Percentiles rank a stretch among this genome's conserved stretches.
These are phyloP conservation scores for Drosophila truncata DNA, from an alignment of 1,140 invertebrate species.

Conservation along the genomic window DNA sequence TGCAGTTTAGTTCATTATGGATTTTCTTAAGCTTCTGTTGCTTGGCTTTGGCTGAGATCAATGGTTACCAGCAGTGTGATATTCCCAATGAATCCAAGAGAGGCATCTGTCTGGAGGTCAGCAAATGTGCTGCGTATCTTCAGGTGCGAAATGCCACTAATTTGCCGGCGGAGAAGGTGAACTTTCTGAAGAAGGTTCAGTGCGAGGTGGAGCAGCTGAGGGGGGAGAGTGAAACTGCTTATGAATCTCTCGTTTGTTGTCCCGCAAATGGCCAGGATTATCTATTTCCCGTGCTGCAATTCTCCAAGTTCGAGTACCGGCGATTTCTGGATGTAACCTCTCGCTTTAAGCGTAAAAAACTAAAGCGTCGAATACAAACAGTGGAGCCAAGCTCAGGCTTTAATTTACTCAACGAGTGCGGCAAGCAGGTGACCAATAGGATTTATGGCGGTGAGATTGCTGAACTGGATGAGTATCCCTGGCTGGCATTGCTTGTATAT, in stretches of 20 bases:
- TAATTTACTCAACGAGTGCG: constrained; percentile 83
- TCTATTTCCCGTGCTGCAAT: constrained; percentile 71
- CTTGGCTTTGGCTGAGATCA: not conserved
- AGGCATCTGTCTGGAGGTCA: constrained; percentile 70
- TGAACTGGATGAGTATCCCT: constrained; percentile 87
- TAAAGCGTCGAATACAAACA: constrained; percentile 76
- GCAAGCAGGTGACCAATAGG: constrained; percentile 78
- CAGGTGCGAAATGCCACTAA: constrained; percentile 74
- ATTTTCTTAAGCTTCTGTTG: constrained; percentile 39
- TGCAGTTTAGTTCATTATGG: constrained; percentile 31
- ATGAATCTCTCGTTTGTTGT: constrained; percentile 72
- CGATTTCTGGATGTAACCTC: constrained; percentile 75
- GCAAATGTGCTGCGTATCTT: constrained; percentile 72
- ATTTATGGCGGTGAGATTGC: constrained; percentile 86
- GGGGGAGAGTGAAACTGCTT: not conserved
- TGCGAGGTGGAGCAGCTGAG: constrained; percentile 49
- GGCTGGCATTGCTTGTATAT: constrained; percentile 90
- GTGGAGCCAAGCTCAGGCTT: constrained; percentile 72
- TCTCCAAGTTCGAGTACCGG: constrained; percentile 80
- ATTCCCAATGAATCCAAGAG: constrained; percentile 78
- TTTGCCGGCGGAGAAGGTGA: constrained; percentile 76
- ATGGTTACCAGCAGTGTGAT: constrained; percentile 44
- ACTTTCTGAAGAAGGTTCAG: constrained; percentile 82
- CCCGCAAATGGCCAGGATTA: constrained; percentile 79
- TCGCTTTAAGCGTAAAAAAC: constrained; percentile 73